Evolutionary conservation across 1,140 invertebrate species (phyloP), one percentile per base, ranked within the genome.

Genomic region (Ruditapes philippinarum): DNA sequence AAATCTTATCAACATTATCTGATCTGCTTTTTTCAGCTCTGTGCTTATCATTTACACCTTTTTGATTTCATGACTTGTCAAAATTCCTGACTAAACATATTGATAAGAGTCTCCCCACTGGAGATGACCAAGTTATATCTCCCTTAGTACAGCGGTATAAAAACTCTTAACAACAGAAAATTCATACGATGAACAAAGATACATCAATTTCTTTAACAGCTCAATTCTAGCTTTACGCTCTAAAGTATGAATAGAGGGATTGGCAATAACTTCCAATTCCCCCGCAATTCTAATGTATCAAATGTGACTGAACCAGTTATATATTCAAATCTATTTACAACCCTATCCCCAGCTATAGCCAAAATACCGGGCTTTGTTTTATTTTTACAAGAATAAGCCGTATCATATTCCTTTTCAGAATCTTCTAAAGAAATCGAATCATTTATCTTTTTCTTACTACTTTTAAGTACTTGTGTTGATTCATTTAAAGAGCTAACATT

Each of bases 121-220:
- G 40, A 42, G 40, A 1, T 42, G 4, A 11, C 70, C 70, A 7
- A 74, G 25, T 74, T 74, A 36, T 42, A 74, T 42, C 22, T 42
- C 36, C 70, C 70, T 74, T 42, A 74, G n/a, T 40, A 49, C 70
- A 14, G 70, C 33, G 3, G 36, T 38, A 74, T 74, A 70, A 28
- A 17, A 70, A 22, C 1, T 9, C n/a, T 40, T 70, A 14, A 70
- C 4, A 4, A 54, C 4, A 4, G 12, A 22, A n/a, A 54, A 54
- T 14, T 19, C 19, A 54, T 54, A 54, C 4, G 51, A 14, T 4
- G 51, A 14, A 54, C 22, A 14, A 14, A 54, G 3, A 54, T 11
- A 54, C 51, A 54, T 54, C 4, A 54, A 14, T 54, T 4, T 22
- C 22, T 54, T 54, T 54, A 54, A 54, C 4, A 54, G 51, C 4